Evolutionary conservation across 2,113 vertebrate genomes (phyloP).

Genomic region (Gambusia holbrooki): DNA sequence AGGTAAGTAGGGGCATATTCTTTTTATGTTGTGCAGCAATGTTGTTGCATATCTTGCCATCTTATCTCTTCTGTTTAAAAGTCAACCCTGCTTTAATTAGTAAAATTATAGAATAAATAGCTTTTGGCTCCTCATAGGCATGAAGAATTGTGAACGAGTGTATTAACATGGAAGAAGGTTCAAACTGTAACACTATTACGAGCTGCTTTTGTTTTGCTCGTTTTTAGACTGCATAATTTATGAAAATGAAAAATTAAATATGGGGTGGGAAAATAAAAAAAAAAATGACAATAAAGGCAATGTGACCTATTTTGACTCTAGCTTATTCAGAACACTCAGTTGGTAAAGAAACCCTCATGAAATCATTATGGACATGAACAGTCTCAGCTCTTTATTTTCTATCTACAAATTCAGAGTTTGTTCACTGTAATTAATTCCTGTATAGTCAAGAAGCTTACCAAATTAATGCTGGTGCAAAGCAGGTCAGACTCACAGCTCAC

Average conservation of each 20-base stretch:
- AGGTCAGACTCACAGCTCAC: constrained; percentile 50
- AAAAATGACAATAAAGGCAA: background rate
- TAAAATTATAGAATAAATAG: background rate
- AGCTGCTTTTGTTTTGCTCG: background rate
- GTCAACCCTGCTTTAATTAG: background rate
- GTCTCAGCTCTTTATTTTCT: constrained; percentile 58
- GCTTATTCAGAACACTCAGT: constrained; percentile 15
- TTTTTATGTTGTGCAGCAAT: background rate
- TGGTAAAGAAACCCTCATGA: constrained; percentile 20
- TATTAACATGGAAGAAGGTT: background rate
- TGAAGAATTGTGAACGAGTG: no score
- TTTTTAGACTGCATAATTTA: no score
- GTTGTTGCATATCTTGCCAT: background rate
- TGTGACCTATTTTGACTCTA: constrained; percentile 8
- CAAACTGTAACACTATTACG: background rate
- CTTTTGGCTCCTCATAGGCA: background rate
- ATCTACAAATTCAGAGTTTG: constrained; percentile 54
- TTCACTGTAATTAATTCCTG: constrained; percentile 64
- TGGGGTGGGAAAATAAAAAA: no score
- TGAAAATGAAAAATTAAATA: no score
- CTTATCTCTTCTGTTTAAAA: background rate
- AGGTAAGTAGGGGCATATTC: background rate
- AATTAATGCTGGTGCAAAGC: constrained; percentile 59
- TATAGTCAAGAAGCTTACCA: constrained; percentile 49
- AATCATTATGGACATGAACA: constrained; percentile 53